Conservation (phyloP, 2,797 vertebrate genomes). For the Taeniopygia guttata region DNA sequence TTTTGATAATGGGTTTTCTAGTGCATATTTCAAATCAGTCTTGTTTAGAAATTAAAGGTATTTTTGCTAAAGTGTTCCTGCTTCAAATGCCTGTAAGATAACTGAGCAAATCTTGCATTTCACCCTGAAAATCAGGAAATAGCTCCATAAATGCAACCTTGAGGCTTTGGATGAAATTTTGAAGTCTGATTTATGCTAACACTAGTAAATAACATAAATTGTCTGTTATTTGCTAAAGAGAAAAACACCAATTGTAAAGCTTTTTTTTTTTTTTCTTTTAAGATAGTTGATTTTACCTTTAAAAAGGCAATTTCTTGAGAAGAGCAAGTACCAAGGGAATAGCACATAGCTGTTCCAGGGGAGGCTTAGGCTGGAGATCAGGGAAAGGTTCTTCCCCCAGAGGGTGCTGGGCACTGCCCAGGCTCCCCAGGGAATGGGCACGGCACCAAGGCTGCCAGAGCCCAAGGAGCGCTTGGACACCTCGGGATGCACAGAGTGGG, state of each 20-base stretch:
- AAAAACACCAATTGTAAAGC: neutral
- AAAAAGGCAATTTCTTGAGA: neutral
- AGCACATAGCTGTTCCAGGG: neutral
- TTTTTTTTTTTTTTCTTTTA: too few species aligned
- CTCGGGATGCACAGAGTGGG: fast-evolving
- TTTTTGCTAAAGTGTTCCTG: neutral
- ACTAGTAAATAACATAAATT: constrained; percentile 6
- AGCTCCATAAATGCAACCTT: neutral
- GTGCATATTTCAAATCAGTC: neutral
- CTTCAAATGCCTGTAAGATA: neutral
- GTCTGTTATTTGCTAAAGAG: constrained; percentile 10
- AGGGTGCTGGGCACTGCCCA: neutral
- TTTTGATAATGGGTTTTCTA: constrained; percentile 28
- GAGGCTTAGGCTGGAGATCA: neutral
- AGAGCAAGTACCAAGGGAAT: neutral
- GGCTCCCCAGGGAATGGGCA: neutral
- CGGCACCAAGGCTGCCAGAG: neutral
- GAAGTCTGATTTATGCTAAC: constrained; percentile 12
- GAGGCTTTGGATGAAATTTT: neutral
- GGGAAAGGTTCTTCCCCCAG: neutral
- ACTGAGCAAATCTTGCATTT: neutral
- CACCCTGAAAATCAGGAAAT: constrained; percentile 7
- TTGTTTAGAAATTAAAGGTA: constrained; percentile 17
- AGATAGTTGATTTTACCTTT: neutral
- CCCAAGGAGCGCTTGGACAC: fast-evolving